Evolutionary conservation across 2,888 invertebrate species (phyloP), one percentile per base, ranked within the genome.

Genomic region (Mimachlamys varia): DNA sequence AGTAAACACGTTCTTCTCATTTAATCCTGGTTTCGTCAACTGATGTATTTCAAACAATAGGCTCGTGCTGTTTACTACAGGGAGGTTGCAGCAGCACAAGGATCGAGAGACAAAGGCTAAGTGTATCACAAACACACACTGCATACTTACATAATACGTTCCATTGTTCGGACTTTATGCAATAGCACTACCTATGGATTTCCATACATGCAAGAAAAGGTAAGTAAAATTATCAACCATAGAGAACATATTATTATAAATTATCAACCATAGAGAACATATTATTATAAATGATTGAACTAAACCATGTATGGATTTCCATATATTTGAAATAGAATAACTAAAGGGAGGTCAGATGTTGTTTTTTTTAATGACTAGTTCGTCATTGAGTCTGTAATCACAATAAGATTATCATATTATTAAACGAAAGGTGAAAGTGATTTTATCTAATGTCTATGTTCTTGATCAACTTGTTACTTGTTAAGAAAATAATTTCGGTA

Each of bases 21-120:
- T 76, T 76, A 76, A 76, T 76, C 76, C 76, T 76, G 76, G 76
- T 76, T 76, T 76, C 76, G 76, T 76, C 76, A 76, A 76, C 76
- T 76, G 76, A 76, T 76, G 76, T 76, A 76, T 76, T 76, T 76
- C 76, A 76, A 76, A 76, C 76, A 76, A 76, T 76, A 76, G 76
- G 2, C 76, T 15, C 33, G 27, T 76, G 76, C 76, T 76, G 76
- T 12, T 76, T 12, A 76, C 76, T 76, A 33, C 76, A 33, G 7
- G 76, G 76, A 22, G 76, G 27, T 33, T 27, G 33, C 33, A 12
- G 76, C 33, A 33, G 76, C 33, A 27, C 27, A 76, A 22, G 76
- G 33, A 12, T 33, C 76, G 10, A 33, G 27, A 76, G 76, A 76
- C 76, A 76, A 76, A 76, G 76, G 33, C 76, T 76, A 76, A 33